These are phyloP conservation scores for Osmerus mordax DNA, from an alignment of 2,113 vertebrate species.

Conservation along the genomic window DNA sequence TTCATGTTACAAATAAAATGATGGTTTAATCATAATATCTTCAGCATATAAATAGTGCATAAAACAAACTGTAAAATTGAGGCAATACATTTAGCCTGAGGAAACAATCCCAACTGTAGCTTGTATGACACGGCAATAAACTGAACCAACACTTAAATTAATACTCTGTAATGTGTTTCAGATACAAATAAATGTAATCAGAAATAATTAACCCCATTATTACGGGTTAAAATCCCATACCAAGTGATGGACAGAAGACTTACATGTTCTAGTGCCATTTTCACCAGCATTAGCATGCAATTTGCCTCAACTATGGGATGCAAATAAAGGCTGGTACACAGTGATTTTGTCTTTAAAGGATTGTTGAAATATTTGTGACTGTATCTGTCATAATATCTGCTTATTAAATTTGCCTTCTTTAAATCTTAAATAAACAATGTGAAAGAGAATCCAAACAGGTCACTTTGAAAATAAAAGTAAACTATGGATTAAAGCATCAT, in stretches of 20 bases:
- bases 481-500: not conserved
- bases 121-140: not conserved
- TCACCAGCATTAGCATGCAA: too few relatives aligned
- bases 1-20: conserved; percentile 35
- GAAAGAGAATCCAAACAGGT: not conserved
- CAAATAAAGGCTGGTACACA: not conserved
- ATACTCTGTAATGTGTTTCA: not conserved
- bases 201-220: too few relatives aligned
- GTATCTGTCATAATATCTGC: not conserved
- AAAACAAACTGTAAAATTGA: conserved; percentile 38
- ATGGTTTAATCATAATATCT: conserved; percentile 56
- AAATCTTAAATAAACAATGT: conserved; percentile 6
- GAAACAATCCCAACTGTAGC: not conserved
- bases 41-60: conserved; percentile 54
- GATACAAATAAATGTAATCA: too few relatives aligned
- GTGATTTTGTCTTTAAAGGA: not conserved
- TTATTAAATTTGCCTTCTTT: not conserved
- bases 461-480: conserved; percentile 1
- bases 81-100: conserved; percentile 6
- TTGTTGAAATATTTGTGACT: not conserved
- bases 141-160: conserved; percentile 10
- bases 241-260: not conserved
- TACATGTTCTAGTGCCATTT: not conserved
- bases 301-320: not conserved
- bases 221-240: too few relatives aligned